Conservation (phyloP, 1,140 invertebrate genomes). For the Heliconius himera region DNA sequence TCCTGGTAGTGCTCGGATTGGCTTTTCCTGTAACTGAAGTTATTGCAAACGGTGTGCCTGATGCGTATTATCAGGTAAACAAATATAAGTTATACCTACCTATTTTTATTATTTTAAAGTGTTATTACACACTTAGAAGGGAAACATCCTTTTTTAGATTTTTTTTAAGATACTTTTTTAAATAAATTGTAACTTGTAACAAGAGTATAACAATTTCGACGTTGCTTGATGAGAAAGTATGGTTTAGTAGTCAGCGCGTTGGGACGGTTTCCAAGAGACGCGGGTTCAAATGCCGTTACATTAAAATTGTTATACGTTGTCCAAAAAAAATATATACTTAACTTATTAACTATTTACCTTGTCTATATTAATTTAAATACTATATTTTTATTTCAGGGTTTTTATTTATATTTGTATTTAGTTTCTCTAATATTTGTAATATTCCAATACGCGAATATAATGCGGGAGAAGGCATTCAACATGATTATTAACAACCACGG, state of each 20-base stretch:
- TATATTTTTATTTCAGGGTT: conserved; percentile 84
- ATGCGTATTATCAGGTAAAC: conserved; percentile 85
- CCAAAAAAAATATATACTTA: background rate
- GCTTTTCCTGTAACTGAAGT: conserved; percentile 87
- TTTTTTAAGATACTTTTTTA: too few species aligned
- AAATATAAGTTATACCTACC: background rate
- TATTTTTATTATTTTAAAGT: background rate
- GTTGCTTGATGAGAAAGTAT: too few species aligned
- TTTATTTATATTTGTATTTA: conserved; percentile 92
- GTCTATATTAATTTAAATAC: too few species aligned
- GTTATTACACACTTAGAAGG: too few species aligned
- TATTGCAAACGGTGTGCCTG: conserved; percentile 85
- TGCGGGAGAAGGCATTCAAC: conserved; percentile 72
- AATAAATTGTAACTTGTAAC: too few species aligned
- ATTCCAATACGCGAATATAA: conserved; percentile 88
- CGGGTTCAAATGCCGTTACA: too few species aligned
- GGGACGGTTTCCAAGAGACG: too few species aligned
- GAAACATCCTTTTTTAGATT: too few species aligned
- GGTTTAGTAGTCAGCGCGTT: too few species aligned
- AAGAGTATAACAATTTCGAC: too few species aligned
- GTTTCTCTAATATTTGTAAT: conserved; percentile 90
- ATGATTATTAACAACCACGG: conserved; percentile 68
- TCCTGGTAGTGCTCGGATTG: conserved; percentile 90
- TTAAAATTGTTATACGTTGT: too few species aligned
- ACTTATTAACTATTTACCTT: too few species aligned